Evolutionary conservation across 2,888 invertebrate species (phyloP).

Genomic region (Stenchaetothrips biformis): DNA sequence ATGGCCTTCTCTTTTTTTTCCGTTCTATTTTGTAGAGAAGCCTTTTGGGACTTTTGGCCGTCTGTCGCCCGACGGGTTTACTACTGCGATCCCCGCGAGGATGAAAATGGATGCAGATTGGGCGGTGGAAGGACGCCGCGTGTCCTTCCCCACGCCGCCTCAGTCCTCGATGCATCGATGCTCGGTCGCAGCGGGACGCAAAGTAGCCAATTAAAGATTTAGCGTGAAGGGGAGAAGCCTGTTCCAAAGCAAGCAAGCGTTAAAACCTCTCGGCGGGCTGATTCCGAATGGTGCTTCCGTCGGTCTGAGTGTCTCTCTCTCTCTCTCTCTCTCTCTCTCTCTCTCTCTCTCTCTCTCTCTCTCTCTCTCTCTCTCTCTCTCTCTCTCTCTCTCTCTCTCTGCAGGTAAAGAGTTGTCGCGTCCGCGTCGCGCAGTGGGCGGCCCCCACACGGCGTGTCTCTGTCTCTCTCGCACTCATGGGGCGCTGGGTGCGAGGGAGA

Average conservation of each 20-base stretch:
- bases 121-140: not conserved
- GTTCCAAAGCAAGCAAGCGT: no score
- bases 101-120: no score
- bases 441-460: not conserved
- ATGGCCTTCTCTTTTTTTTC: not conserved
- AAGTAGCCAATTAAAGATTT: no score
- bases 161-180: no score
- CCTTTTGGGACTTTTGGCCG: no score
- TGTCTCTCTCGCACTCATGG: not conserved
- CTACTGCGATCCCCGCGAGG: no score
- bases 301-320: not conserved
- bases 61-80: no score
- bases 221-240: no score
- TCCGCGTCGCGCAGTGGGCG: no score
- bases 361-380: not conserved
- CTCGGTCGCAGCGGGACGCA: no score
- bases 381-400: not conserved
- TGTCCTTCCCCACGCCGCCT: no score
- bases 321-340: not conserved
- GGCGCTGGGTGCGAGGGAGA: not conserved
- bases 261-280: no score
- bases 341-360: conserved; percentile 3
- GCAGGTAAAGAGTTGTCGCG: not conserved
- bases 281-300: not conserved
- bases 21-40: not conserved